Base-by-base conservation (phyloP, 1,140 invertebrate species). In the Hyphantria cunea region DNA sequence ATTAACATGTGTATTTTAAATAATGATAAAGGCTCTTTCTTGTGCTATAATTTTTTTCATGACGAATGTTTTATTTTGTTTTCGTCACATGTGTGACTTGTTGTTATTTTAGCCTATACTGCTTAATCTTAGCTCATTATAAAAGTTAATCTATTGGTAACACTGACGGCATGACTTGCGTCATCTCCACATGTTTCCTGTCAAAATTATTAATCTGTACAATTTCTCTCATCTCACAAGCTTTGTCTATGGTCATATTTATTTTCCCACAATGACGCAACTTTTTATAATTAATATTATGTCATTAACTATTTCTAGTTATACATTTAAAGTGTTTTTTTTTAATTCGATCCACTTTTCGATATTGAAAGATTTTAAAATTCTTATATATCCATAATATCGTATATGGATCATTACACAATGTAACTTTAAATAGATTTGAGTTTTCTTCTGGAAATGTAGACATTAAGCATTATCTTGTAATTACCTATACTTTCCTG, bases 231-330 rank as follows among this genome's bases (percentile, higher is more conserved):
- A 17, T 48, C 54, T 12, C 44, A 34, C n/a, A 13, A 33, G 25
- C 56, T 60, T 60, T 60, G 56, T 60, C 48, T 60, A 2, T 39
- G 44, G 55, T 58, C 55, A 49, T 39, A 58, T 58, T 49, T 58
- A 58, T 58, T 58, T n/a, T 58, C 55, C 34, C 55, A 58, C 55
- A 58, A 58, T 56, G 54, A 56, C 54, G 54, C 54, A 56, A 56
- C 54, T 25, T 25, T 25, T 25, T 25, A 25, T 25, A 25, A 25
- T 25, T 25, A 25, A 25, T 25, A 25, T 25, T 5, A n/a, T 56
- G 17, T 32, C 3, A 39, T 39, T n/a, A 39, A n/a, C 37, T 39
- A 39, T 39, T 9, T 39, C 37, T 10, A 39, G 37, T 39, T 39
- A 25, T 25, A 25, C 17, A 25, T 25, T 25, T 25, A 25, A 25